phyloP scores from a whole-genome alignment of 1,140 invertebrate species.

The Drosophila subobscura region DNA sequence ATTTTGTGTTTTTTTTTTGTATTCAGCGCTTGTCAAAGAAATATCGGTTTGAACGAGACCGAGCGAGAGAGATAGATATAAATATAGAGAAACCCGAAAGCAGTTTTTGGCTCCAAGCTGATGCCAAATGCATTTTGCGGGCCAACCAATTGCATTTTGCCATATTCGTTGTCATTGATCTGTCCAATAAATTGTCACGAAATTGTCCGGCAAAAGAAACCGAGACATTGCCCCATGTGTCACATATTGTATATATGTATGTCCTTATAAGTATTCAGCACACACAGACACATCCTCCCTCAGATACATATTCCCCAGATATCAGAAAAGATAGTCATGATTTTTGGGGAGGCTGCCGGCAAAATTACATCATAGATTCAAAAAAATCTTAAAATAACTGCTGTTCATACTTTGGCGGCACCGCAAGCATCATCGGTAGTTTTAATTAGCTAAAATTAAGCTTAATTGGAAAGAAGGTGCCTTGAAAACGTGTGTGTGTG shows the following conservation, averaged over 20 bases:
- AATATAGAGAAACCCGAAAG: conserved; percentile 21
- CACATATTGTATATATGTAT: conserved; percentile 52
- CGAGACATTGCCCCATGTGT: conserved; percentile 28
- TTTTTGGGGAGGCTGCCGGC: conserved; percentile 15
- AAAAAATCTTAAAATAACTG: conserved; percentile 65
- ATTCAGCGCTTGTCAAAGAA: conserved; percentile 26
- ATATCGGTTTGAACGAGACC: neutral
- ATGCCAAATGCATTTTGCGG: conserved; percentile 59
- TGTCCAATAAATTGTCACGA: conserved; percentile 78
- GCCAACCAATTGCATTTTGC: conserved; percentile 58
- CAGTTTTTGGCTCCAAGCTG: conserved; percentile 29
- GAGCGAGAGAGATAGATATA: conserved; percentile 8
- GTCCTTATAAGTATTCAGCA: conserved; percentile 27
- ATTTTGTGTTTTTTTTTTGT: conserved; percentile 14
- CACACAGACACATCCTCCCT: conserved; percentile 12
- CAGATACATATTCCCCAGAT: conserved; percentile 14
- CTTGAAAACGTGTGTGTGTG: neutral
- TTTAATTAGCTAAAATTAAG: conserved; percentile 63
- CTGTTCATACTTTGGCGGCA: conserved; percentile 50
- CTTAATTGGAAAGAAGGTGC: conserved; percentile 42
- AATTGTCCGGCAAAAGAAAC: conserved; percentile 25
- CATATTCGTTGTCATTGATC: conserved; percentile 73
- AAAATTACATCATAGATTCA: conserved; percentile 41
- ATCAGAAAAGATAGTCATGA: conserved; percentile 11
- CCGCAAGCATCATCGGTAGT: conserved; percentile 19